Base-by-base conservation (phyloP, 2,888 invertebrate genomes). In the Graphium colonna region DNA sequence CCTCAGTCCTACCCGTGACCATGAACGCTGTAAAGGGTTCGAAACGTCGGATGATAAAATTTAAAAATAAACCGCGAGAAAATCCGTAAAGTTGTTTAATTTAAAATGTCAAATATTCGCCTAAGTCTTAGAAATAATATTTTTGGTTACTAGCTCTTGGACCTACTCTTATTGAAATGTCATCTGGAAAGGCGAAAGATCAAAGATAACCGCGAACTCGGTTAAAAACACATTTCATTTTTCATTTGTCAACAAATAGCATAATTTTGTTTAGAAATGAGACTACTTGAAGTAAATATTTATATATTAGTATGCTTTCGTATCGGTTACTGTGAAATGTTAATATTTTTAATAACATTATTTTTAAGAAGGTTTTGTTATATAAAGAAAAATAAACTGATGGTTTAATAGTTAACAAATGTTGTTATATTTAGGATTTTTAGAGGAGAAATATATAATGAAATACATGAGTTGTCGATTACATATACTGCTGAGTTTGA, bases 141-240 rank as follows among this genome's bases (percentile, higher is more conserved):
- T n/a, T n/a, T n/a, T n/a, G n/a, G 38, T 45, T 38, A 12, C 33
- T 15, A 17, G 16, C 55, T 61, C 60, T 41, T 50, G 13, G 15
- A 51, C 54, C 56, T 0, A 13, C 26, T 42, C 18, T 40, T 21
- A 45, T 54, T 48, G 16, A 44, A 44, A 50, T 47, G 51, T 60
- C 51, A 58, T 52, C 49, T 44, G 18, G 18, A 8, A 38, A 44
- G 48, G 45, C 41, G 50, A 58, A 55, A 57, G 58, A 54, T 61
- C 61, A 58, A 55, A 58, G 58, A 58, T 56, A 42, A 58, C 45
- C 42, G 26, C 33, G 33, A 18, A 54, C 38, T 15, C 33, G 12
- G 38, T 57, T 51, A 41, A 55, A 21, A 50, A 45, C 50, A 42
- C 18, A 42, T 46, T 46, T 40, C 40, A 50, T 49, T 56, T 54